Conservation (phyloP, 2,797 vertebrate genomes). For the Phoxinus dragarum region DNA sequence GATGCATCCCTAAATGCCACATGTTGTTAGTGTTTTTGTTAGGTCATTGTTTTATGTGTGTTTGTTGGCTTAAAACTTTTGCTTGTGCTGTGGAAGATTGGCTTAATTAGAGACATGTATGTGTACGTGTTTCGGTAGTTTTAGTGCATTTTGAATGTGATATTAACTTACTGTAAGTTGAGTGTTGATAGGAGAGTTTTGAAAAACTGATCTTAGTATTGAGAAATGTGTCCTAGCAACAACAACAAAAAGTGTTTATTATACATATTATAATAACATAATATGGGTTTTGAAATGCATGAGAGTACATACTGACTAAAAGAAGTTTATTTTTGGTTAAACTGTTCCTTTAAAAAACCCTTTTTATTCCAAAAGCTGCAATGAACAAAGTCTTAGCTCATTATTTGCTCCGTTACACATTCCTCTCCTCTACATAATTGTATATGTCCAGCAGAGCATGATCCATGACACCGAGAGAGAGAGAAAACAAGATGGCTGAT, state of each 20-base stretch:
- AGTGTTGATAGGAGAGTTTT: background rate
- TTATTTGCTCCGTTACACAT: conserved; percentile 21
- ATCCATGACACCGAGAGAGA: background rate
- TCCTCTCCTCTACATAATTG: conserved; percentile 1
- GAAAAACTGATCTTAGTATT: background rate
- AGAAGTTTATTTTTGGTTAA: background rate
- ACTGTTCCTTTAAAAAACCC: background rate
- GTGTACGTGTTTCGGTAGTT: background rate
- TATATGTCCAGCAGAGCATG: conserved; percentile 24
- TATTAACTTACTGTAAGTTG: background rate
- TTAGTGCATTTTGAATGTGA: background rate
- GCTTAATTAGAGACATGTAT: background rate
- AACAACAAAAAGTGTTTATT: background rate
- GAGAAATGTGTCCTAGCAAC: background rate
- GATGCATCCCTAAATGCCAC: too few species aligned
- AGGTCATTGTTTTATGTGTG: background rate
- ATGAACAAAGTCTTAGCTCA: background rate
- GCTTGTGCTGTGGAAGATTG: background rate
- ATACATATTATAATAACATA: background rate
- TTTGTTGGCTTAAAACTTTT: background rate
- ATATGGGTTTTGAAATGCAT: background rate
- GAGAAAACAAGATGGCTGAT: conserved; percentile 1
- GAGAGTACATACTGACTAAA: background rate
- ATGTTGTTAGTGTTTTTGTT: too few species aligned
- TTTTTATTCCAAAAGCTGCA: background rate